Evolutionary conservation across 2,113 vertebrate species (phyloP).

Genomic region (Lophura nycthemera): DNA sequence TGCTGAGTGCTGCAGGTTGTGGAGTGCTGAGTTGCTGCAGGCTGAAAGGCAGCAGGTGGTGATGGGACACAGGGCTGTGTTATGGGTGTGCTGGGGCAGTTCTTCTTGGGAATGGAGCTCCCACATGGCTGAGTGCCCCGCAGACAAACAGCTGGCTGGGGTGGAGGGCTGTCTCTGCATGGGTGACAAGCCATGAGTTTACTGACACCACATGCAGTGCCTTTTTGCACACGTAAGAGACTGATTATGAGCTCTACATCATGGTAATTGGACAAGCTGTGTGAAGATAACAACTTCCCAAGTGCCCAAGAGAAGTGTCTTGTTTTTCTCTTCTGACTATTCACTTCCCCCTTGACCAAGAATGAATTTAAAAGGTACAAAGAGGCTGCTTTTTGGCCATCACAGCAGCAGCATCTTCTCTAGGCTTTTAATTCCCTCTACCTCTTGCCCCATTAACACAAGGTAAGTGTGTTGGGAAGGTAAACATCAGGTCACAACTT

Average conservation of each 20-base stretch:
- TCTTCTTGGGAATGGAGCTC: not conserved
- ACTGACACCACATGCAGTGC: not conserved
- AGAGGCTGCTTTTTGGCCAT: not conserved
- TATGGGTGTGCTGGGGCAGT: fast-evolving
- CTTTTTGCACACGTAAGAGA: not conserved
- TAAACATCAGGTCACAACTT: conserved; percentile 41
- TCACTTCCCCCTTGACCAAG: not conserved
- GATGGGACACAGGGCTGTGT: fast-evolving
- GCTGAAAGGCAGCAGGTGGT: not conserved
- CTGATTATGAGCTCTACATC: not conserved
- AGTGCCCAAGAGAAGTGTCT: not conserved
- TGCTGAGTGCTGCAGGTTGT: fast-evolving
- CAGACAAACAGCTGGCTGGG: fast-evolving
- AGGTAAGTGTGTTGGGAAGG: not conserved
- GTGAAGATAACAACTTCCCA: not conserved
- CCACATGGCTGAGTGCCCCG: fast-evolving
- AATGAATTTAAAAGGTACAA: not conserved
- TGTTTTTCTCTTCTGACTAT: not conserved
- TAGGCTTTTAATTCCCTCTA: conserved; percentile 26
- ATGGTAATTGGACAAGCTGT: not conserved
- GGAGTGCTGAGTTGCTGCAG: not conserved
- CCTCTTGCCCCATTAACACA: not conserved
- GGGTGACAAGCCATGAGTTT: fast-evolving
- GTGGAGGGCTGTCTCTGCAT: fast-evolving
- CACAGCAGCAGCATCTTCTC: not conserved